Evolutionary conservation across 2,888 invertebrate species (phyloP).

Genomic region (Sphaerophoria rueppellii): DNA sequence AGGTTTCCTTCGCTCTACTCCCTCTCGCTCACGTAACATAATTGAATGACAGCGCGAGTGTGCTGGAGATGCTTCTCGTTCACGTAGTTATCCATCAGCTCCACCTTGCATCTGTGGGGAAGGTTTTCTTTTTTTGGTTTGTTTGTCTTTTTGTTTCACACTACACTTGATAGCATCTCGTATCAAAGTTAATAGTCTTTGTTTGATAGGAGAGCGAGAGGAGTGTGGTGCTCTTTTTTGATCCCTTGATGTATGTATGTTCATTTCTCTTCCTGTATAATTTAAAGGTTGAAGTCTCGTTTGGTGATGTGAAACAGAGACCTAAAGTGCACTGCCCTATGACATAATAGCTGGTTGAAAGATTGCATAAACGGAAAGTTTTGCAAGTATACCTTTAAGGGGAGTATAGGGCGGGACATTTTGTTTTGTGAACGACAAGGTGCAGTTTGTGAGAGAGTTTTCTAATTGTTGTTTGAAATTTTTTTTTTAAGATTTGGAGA

Average conservation of each 20-base stretch:
- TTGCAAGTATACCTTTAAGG: not conserved
- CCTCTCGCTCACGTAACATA: conserved; percentile 27
- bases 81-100: conserved; percentile 25
- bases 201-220: not conserved
- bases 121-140: conserved; percentile 5
- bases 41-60: conserved; percentile 62
- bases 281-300: conserved; percentile 45
- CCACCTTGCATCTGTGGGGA: conserved; percentile 26
- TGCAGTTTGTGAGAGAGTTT: too few relatives aligned
- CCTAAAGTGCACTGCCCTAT: conserved; percentile 71
- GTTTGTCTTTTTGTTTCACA: not conserved
- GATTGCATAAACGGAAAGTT: conserved; percentile 64
- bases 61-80: conserved; percentile 5
- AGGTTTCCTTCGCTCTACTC: conserved; percentile 55
- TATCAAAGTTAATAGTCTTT: conserved; percentile 38
- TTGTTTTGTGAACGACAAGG: not conserved
- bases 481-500: too few relatives aligned
- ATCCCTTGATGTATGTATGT: conserved; percentile 33
- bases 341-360: conserved; percentile 59
- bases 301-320: conserved; percentile 27
- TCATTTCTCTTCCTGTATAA: conserved; percentile 54
- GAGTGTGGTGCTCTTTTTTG: conserved; percentile 13
- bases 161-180: conserved; percentile 66
- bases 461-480: too few relatives aligned
- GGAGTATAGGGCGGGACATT: not conserved